Evolutionary conservation across 2,888 invertebrate genomes (phyloP).

Genomic region (Apoderus coryli): DNA sequence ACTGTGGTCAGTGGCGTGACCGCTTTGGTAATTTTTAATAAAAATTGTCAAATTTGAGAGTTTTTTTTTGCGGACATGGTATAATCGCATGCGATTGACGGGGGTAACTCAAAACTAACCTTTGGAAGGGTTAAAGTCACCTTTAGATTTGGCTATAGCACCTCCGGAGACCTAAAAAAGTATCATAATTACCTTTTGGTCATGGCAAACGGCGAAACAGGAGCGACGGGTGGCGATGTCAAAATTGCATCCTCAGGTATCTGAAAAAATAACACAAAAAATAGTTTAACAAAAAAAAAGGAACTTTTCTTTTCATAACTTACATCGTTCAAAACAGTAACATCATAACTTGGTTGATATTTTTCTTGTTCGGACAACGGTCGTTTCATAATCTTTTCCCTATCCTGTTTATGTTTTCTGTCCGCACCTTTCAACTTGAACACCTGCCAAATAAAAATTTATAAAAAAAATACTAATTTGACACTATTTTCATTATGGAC

Average conservation of each 20-base stretch:
- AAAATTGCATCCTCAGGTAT: slow-evolving; percentile 44
- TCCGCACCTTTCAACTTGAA: slow-evolving; percentile 92
- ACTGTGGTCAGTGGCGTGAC: too few relatives aligned
- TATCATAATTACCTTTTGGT: slow-evolving; percentile 14
- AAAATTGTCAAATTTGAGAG: too few relatives aligned
- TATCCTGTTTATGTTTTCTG: slow-evolving; percentile 91
- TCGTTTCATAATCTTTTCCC: slow-evolving; percentile 82
- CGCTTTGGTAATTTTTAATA: too few relatives aligned
- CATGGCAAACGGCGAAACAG: slow-evolving; percentile 6
- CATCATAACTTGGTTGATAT: slow-evolving; percentile 90
- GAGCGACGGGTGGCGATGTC: slow-evolving; percentile 40
- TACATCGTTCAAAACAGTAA: slow-evolving; percentile 85
- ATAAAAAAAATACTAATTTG: too few relatives aligned
- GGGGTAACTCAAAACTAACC: too few relatives aligned
- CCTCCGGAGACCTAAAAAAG: too few relatives aligned
- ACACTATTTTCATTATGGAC: too few relatives aligned
- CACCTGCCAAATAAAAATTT: too few relatives aligned
- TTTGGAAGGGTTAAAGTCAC: too few relatives aligned
- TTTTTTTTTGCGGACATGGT: too few relatives aligned
- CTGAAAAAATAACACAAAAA: slow-evolving; percentile 29
- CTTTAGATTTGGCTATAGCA: too few relatives aligned
- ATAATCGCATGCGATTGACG: too few relatives aligned
- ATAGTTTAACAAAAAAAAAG: neutral
- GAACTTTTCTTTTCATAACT: slow-evolving; percentile 32
- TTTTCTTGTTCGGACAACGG: slow-evolving; percentile 76